Conservation (phyloP, 2,888 invertebrate genomes). For the Erebia epiphron region DNA sequence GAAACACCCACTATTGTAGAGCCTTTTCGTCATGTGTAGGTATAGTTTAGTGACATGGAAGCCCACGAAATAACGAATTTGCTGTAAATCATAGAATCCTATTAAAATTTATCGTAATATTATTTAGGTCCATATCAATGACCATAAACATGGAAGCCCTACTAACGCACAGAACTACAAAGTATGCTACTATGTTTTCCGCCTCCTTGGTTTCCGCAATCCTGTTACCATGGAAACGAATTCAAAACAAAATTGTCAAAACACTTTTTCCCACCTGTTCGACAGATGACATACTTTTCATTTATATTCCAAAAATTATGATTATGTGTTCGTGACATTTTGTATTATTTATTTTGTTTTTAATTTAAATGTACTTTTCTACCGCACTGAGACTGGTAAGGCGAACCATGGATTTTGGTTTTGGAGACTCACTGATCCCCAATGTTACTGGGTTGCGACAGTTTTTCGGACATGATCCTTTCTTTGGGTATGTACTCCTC, state of each 20-base stretch:
- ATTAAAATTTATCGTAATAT: no score
- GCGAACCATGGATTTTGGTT: slow-evolving; percentile 72
- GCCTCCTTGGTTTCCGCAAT: slow-evolving; percentile 58
- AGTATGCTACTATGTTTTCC: background rate
- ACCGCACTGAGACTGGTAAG: slow-evolving; percentile 52
- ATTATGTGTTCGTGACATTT: slow-evolving; percentile 66
- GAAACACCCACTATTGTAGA: no score
- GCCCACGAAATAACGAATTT: no score
- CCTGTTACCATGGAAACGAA: slow-evolving; percentile 58
- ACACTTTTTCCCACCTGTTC: slow-evolving; percentile 54
- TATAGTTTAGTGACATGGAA: no score
- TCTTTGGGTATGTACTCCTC: slow-evolving; percentile 63
- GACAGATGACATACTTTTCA: slow-evolving; percentile 59
- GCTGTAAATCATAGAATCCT: no score
- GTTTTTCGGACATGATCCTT: slow-evolving; percentile 65
- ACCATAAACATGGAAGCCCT: slow-evolving; percentile 13
- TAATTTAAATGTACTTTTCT: slow-evolving; percentile 54
- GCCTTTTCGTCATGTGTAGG: no score
- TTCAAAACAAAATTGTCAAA: slow-evolving; percentile 71
- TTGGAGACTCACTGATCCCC: slow-evolving; percentile 71
- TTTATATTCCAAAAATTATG: slow-evolving; percentile 49
- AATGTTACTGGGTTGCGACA: slow-evolving; percentile 66
- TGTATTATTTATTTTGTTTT: slow-evolving; percentile 48
- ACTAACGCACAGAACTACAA: slow-evolving; percentile 14
- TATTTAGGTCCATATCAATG: no score